Conservation (phyloP, 2,888 invertebrate genomes). For the Nineta flava region DNA sequence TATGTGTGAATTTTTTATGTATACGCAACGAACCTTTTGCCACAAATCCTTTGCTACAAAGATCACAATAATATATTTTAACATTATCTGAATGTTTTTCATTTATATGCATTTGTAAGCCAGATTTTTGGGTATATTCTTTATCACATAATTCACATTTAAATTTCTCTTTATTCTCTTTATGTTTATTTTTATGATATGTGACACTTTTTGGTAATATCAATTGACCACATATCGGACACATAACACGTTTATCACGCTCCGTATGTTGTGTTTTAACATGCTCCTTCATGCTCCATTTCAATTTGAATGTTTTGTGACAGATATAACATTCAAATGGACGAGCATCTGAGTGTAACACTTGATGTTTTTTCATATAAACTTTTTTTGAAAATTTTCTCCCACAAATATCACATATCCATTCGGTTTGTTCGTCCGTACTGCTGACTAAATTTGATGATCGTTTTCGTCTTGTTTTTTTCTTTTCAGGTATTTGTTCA, state of each 20-base stretch:
- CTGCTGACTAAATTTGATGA: too few species aligned
- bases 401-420: neutral
- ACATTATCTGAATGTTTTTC: neutral
- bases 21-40: neutral
- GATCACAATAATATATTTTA: neutral
- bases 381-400: neutral
- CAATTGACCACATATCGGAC: neutral
- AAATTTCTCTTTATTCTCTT: neutral
- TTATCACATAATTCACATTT: neutral
- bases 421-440: neutral
- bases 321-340: neutral
- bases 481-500: neutral
- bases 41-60: neutral
- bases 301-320: neutral
- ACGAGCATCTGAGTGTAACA: neutral
- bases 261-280: neutral
- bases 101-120: neutral
- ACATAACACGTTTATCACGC: neutral
- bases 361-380: neutral
- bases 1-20: neutral
- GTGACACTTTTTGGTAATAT: neutral
- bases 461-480: too few species aligned
- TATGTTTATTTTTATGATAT: neutral
- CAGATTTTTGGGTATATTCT: neutral
- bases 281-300: too few species aligned